Evolutionary conservation across 1,140 invertebrate genomes (phyloP).

Genomic region (Hetaerina americana): DNA sequence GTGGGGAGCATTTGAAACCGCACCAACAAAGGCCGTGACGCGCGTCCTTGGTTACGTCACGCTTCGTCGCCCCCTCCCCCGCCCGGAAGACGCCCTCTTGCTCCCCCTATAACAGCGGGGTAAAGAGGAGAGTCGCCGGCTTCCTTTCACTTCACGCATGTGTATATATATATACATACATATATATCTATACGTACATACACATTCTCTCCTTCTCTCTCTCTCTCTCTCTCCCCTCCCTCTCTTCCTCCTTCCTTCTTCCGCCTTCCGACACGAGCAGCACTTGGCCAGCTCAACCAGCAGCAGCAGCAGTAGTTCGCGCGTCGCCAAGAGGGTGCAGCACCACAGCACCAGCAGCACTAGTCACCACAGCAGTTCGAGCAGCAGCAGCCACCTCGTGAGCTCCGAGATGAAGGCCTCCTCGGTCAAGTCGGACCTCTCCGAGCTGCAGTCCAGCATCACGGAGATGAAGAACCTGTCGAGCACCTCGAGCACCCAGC

Average conservation of each 20-base stretch:
- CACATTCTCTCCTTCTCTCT: too few species aligned
- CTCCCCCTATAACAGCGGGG: too few species aligned
- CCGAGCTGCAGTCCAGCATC: slow-evolving; percentile 59
- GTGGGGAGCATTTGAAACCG: too few species aligned
- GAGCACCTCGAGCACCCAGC: slow-evolving; percentile 18
- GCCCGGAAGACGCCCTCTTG: too few species aligned
- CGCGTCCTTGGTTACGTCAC: too few species aligned
- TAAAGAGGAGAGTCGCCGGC: too few species aligned
- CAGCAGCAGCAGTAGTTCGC: neutral
- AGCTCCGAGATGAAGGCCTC: slow-evolving; percentile 46
- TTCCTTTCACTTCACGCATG: too few species aligned
- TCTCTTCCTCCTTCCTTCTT: neutral
- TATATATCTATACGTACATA: too few species aligned
- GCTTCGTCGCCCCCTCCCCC: too few species aligned
- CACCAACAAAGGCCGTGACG: too few species aligned
- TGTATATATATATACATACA: too few species aligned
- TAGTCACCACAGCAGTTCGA: neutral
- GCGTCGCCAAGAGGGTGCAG: slow-evolving; percentile 7
- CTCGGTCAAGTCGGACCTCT: slow-evolving; percentile 57
- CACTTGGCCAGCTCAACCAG: neutral
- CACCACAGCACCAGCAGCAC: neutral
- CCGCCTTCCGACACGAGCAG: neutral
- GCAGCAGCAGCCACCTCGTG: neutral
- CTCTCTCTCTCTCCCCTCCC: too few species aligned
- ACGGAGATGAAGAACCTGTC: slow-evolving; percentile 55